Evolutionary conservation across 2,797 vertebrate genomes (phyloP).

Genomic region (Amblyraja radiata): DNA sequence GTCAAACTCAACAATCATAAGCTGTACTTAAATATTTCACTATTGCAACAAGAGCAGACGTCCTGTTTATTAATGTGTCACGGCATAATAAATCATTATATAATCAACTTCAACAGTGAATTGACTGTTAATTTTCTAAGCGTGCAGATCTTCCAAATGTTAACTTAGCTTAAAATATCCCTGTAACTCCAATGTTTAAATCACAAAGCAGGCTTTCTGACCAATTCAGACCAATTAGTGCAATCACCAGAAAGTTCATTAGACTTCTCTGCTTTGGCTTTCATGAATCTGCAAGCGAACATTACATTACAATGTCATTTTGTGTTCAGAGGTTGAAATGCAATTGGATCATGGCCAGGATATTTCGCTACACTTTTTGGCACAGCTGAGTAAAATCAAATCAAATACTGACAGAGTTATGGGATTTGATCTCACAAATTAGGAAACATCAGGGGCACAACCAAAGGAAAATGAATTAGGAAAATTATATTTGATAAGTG

Average conservation of each 20-base stretch:
- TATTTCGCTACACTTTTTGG: neutral
- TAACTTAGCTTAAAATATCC: neutral
- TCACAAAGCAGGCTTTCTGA: neutral
- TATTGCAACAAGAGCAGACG: neutral
- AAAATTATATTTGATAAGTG: neutral
- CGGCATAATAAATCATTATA: neutral
- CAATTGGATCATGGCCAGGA: neutral
- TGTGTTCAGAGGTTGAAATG: neutral
- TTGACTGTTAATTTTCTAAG: neutral
- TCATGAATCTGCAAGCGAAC: neutral
- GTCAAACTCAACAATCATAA: too few relatives aligned
- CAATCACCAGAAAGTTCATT: neutral
- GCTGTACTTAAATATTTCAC: neutral
- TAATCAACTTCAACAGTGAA: neutral
- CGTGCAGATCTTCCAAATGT: neutral
- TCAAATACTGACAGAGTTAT: neutral
- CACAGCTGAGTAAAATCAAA: neutral
- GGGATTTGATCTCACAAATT: conserved; percentile 12
- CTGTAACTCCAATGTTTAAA: neutral
- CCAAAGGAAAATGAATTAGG: neutral
- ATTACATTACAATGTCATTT: neutral
- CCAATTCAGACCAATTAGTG: neutral
- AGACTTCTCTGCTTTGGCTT: neutral
- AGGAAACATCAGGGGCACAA: neutral
- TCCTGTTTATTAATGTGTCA: neutral